A percentile compares a stretch with the other conserved stretches of the same genome.
Conservation (phyloP, 2,113 vertebrate genomes). For the Sturnus vulgaris region DNA sequence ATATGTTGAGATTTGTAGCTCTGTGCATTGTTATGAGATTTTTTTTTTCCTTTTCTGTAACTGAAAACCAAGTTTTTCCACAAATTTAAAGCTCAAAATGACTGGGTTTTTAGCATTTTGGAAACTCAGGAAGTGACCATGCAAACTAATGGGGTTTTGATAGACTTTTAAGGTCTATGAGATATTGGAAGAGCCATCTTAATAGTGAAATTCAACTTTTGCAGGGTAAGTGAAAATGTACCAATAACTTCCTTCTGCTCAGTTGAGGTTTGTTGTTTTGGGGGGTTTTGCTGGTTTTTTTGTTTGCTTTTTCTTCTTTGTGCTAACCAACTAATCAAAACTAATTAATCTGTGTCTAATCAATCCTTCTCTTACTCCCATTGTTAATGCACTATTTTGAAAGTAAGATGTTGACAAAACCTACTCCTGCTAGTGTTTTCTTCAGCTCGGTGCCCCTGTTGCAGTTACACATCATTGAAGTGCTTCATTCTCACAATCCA, state of each 20-base stretch:
- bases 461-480: neutral
- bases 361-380: neutral
- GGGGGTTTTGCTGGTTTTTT: neutral
- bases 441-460: slow-evolving; percentile 15
- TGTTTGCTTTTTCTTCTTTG: neutral
- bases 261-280: neutral
- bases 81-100: neutral
- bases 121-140: neutral
- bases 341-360: neutral
- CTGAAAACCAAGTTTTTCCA: neutral
- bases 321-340: neutral
- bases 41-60: neutral
- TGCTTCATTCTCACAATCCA: neutral
- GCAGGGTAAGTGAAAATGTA: neutral
- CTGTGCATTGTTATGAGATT: neutral
- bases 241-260: neutral
- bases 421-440: neutral
- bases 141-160: neutral
- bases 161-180: neutral
- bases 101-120: neutral
- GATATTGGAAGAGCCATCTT: neutral
- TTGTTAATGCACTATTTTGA: neutral
- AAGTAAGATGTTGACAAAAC: neutral
- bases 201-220: neutral
- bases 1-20: neutral